Conservation (phyloP, 2,888 invertebrate genomes). For the Plemyria rubiginata region DNA sequence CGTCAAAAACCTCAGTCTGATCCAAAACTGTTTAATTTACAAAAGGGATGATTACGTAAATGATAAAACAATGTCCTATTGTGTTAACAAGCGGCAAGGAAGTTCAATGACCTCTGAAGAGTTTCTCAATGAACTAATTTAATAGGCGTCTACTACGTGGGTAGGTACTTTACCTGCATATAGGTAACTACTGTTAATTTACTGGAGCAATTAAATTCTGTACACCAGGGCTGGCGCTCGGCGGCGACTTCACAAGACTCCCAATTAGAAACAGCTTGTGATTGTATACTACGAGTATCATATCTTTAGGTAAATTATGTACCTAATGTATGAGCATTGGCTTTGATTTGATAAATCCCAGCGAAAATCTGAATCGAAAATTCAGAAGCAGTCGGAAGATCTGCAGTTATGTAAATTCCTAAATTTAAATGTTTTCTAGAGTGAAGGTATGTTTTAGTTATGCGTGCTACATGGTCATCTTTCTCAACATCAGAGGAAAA, state of each 20-base stretch:
- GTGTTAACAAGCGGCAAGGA: slow-evolving; percentile 25
- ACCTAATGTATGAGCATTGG: background rate
- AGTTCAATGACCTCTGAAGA: slow-evolving; percentile 29
- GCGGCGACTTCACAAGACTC: slow-evolving; percentile 25
- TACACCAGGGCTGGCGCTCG: slow-evolving; percentile 31
- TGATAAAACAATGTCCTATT: background rate
- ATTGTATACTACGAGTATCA: background rate
- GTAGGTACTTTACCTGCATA: slow-evolving; percentile 22
- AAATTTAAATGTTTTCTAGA: too few relatives aligned
- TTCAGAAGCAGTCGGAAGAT: too few relatives aligned
- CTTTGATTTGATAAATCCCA: background rate
- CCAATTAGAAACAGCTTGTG: slow-evolving; percentile 7
- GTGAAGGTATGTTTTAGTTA: too few relatives aligned
- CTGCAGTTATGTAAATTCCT: too few relatives aligned
- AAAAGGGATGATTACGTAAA: too few relatives aligned
- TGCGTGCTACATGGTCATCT: too few relatives aligned
- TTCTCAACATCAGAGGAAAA: too few relatives aligned
- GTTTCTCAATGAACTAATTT: slow-evolving; percentile 33
- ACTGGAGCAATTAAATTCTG: slow-evolving; percentile 33
- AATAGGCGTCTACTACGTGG: slow-evolving; percentile 28
- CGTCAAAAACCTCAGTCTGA: too few relatives aligned
- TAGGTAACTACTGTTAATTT: slow-evolving; percentile 37
- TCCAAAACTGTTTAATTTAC: too few relatives aligned
- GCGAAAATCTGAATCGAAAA: too few relatives aligned
- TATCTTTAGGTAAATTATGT: background rate